phyloP scores from a whole-genome alignment of 2,888 invertebrate genomes.

The Sarcophaga subvicina region DNA sequence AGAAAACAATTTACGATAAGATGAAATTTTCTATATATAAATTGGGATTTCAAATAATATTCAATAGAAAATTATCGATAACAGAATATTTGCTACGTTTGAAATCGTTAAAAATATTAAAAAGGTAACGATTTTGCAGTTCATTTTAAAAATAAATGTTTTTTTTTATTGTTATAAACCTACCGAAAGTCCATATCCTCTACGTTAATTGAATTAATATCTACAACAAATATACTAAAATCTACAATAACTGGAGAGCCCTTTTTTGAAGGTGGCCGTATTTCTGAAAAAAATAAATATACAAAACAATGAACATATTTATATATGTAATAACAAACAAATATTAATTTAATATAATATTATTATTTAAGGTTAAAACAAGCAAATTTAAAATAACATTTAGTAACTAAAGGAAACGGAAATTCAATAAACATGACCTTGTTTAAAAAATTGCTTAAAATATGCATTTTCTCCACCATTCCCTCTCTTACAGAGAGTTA shows the following conservation, averaged over 20 bases:
- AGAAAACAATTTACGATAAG: too few species aligned
- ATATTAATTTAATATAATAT: background rate
- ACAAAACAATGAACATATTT: constrained; percentile 28
- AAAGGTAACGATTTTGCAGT: too few species aligned
- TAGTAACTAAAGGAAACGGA: constrained; percentile 38
- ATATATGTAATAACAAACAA: constrained; percentile 12
- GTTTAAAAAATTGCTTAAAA: background rate
- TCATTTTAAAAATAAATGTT: background rate
- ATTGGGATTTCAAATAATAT: too few species aligned
- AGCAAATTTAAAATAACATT: constrained; percentile 4
- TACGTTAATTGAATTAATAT: constrained; percentile 93
- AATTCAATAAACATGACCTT: constrained; percentile 58
- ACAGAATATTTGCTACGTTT: too few species aligned
- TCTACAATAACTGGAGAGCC: constrained; percentile 89
- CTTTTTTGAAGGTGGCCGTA: constrained; percentile 88
- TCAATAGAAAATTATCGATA: too few species aligned
- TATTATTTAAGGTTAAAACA: background rate
- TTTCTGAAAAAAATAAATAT: constrained; percentile 83
- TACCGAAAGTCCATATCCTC: constrained; percentile 95
- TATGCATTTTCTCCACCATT: background rate
- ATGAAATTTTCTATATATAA: too few species aligned
- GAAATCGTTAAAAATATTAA: too few species aligned
- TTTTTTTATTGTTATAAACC: constrained; percentile 70
- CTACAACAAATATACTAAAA: constrained; percentile 92
- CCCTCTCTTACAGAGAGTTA: background rate